Conservation (phyloP, 2,797 vertebrate species). For the Neosilurus hyrtlii region DNA sequence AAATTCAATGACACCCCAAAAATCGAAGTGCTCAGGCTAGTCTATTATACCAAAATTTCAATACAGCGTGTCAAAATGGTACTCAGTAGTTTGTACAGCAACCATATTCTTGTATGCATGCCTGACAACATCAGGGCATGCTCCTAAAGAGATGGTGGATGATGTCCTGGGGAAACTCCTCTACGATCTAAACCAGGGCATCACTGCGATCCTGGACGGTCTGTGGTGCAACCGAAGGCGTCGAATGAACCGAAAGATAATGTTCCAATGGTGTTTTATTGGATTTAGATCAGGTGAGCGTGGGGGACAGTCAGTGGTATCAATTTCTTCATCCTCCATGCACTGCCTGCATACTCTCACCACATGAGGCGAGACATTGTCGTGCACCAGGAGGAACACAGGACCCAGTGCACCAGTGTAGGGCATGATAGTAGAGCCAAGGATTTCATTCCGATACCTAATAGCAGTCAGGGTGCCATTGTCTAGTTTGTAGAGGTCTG, state of each 20-base stretch:
- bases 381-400: background rate
- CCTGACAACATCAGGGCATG: background rate
- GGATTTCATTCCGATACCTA: slow-evolving; percentile 4
- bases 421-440: background rate
- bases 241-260: background rate
- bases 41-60: too few relatives aligned
- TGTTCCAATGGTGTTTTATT: background rate
- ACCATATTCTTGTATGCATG: slow-evolving; percentile 34
- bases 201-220: slow-evolving; percentile 14
- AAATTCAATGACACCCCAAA: slow-evolving; percentile 20
- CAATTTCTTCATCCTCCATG: too few relatives aligned
- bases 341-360: background rate
- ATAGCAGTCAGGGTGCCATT: background rate
- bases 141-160: background rate
- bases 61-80: slow-evolving; percentile 12
- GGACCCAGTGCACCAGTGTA: background rate
- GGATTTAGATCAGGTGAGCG: background rate
- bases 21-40: slow-evolving; percentile 2
- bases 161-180: slow-evolving; percentile 16
- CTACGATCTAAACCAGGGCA: slow-evolving; percentile 29
- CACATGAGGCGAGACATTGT: background rate
- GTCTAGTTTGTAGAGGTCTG: too few relatives aligned
- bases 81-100: slow-evolving; percentile 15
- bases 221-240: background rate
- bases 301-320: background rate